phyloP scores from a whole-genome alignment of 2,113 vertebrate species.

The Poecile atricapillus region DNA sequence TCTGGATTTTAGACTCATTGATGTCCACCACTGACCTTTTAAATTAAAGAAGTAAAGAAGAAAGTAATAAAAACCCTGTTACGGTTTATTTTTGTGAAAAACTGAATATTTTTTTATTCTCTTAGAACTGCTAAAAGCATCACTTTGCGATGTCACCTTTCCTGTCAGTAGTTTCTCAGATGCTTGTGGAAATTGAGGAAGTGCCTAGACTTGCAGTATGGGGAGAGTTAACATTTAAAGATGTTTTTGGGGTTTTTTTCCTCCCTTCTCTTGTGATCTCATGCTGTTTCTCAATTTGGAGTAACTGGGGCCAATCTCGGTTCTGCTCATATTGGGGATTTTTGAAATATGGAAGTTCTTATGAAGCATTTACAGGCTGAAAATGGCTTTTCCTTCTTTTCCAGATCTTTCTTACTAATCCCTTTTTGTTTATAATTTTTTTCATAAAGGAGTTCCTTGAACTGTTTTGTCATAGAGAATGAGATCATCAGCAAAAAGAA shows the following conservation, averaged over 20 bases:
- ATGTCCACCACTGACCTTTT: neutral
- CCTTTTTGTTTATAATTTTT: slow-evolving; percentile 15
- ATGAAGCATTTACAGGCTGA: slow-evolving; percentile 43
- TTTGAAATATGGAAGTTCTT: neutral
- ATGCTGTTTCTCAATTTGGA: neutral
- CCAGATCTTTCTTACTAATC: slow-evolving; percentile 7
- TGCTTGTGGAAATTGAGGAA: neutral
- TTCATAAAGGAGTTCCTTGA: slow-evolving; percentile 17
- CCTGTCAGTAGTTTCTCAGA: neutral
- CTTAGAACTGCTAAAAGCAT: neutral
- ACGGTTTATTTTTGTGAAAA: neutral
- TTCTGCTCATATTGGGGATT: neutral
- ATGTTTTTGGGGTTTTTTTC: neutral
- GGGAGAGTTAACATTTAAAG: neutral
- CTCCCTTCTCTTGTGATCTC: neutral
- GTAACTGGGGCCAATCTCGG: rapidly evolving
- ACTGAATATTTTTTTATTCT: neutral
- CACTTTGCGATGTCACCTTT: neutral
- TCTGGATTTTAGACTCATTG: neutral
- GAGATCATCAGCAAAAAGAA: slow-evolving; percentile 41
- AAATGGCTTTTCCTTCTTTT: slow-evolving; percentile 14
- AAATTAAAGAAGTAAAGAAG: neutral
- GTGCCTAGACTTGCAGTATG: neutral
- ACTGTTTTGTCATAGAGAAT: slow-evolving; percentile 27
- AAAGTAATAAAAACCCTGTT: neutral